Base-by-base conservation (phyloP, 1,140 invertebrate genomes). In the Drosophila biarmipes region DNA sequence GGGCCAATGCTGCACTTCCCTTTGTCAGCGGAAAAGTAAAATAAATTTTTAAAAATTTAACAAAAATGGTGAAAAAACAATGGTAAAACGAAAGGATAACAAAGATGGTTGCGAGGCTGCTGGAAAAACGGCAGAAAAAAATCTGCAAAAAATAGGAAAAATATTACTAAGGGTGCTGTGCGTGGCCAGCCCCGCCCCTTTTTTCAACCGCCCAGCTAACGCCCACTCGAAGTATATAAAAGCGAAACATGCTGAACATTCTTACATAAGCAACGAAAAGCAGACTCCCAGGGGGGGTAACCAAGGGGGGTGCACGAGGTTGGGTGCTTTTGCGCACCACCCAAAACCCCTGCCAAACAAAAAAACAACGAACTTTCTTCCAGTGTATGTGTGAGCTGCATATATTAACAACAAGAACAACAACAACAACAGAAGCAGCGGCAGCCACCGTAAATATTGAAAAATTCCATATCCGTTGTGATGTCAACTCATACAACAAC, bases 381-480 rank as follows among this genome's bases (percentile, higher is more conserved):
- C 34, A 42, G 31, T 72, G 15, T 63, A 27, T 63, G 29, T 63
- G 43, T 78, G 52, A 71, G 76, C 37, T 89, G 84, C 84, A 90
- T 89, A 77, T 75, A 89, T 84, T 90, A 82, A 82, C 62, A 75
- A 64, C 58, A 82, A 82, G 55, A 75, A 64, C 58, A 73, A 49
- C 61, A 71, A 31, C 49, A 40, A 17, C 38, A 43, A 40, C 63
- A 73, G n/a, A 55, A 56, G 29, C 66, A 68, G 37, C 54, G 59
- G 66, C 37, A 67, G 55, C 68, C 68, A 82, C 75, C 61, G 78
- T 90, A 87, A 87, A 87, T 87, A 89, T 89, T 80, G 72, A 87
- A 87, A 62, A 87, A 87, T 87, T 89, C 75, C 79, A 90, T 87
- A 89, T 87, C 84, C 84, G 74, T 76, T 79, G 75, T 69, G 81